Evolutionary conservation across 1,140 invertebrate genomes (phyloP).

Genomic region (honey bee (Apis mellifera)): DNA sequence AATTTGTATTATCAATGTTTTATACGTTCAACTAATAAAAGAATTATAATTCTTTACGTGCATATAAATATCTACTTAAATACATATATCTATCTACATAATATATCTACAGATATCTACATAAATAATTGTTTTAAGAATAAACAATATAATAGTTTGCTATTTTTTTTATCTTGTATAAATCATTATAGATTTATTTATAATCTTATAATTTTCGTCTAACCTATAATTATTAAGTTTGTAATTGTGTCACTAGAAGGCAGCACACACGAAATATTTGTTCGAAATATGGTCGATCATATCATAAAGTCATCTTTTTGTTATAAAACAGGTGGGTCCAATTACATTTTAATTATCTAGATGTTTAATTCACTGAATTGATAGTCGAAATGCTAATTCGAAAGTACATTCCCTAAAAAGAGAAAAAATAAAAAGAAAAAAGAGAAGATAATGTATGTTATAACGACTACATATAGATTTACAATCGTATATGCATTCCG

Average conservation of each 20-base stretch:
- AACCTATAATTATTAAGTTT: not conserved
- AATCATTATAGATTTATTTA: not conserved
- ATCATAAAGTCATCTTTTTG: constrained; percentile 40
- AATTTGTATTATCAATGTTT: too few relatives aligned
- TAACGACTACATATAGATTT: constrained; percentile 20
- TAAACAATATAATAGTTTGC: too few relatives aligned
- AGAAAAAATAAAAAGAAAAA: not conserved
- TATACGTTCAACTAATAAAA: not conserved
- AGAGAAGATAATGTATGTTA: not conserved
- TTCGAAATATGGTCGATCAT: constrained; percentile 42
- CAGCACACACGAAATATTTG: not conserved
- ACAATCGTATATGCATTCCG: not conserved
- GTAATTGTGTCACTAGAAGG: too few relatives aligned
- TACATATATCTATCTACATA: too few relatives aligned
- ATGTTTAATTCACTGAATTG: constrained; percentile 64
- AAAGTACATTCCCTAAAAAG: not conserved
- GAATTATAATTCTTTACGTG: not conserved
- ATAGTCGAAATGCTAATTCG: constrained; percentile 20
- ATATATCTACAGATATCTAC: too few relatives aligned
- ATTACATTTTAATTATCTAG: constrained; percentile 72
- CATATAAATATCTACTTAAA: too few relatives aligned
- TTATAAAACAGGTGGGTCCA: constrained; percentile 69
- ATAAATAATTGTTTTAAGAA: too few relatives aligned
- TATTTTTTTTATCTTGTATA: too few relatives aligned
- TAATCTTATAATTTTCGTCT: too few relatives aligned